These are phyloP conservation scores for Scaptomyza hsui DNA, from an alignment of 1,140 invertebrate species.

Conservation along the genomic window DNA sequence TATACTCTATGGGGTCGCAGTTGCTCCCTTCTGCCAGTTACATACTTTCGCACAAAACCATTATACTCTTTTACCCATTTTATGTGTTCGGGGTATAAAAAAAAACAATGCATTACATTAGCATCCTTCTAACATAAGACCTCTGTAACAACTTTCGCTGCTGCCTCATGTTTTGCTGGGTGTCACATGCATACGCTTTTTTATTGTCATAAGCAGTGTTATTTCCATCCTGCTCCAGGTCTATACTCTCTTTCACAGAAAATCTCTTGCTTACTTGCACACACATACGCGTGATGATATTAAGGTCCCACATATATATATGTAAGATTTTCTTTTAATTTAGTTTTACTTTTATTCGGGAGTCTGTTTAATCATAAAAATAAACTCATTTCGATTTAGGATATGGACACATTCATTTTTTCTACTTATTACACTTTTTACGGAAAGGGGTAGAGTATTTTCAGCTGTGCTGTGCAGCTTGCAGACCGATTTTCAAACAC, in stretches of 20 bases:
- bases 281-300: constrained; percentile 25
- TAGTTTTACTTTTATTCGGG: constrained; percentile 72
- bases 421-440: too few species aligned
- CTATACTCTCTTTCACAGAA: constrained; percentile 60
- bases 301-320: constrained; percentile 18
- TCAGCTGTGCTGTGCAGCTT: constrained; percentile 34
- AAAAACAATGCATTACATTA: constrained; percentile 34
- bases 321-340: constrained; percentile 61
- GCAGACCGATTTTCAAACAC: constrained; percentile 35
- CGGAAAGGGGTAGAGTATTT: too few species aligned
- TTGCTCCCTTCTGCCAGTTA: too few species aligned
- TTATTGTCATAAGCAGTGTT: constrained; percentile 57
- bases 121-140: constrained; percentile 2
- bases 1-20: too few species aligned
- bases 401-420: too few species aligned
- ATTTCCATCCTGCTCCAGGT: constrained; percentile 51
- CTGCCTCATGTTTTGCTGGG: constrained; percentile 48
- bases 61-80: too few species aligned
- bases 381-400: too few species aligned
- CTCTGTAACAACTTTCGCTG: constrained; percentile 68
- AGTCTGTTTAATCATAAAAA: too few species aligned
- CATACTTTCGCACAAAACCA: too few species aligned
- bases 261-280: constrained; percentile 68
- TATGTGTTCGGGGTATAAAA: too few species aligned
- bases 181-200: constrained; percentile 34